Conservation (phyloP, 2,888 invertebrate genomes). For the Neelides folsomi region DNA sequence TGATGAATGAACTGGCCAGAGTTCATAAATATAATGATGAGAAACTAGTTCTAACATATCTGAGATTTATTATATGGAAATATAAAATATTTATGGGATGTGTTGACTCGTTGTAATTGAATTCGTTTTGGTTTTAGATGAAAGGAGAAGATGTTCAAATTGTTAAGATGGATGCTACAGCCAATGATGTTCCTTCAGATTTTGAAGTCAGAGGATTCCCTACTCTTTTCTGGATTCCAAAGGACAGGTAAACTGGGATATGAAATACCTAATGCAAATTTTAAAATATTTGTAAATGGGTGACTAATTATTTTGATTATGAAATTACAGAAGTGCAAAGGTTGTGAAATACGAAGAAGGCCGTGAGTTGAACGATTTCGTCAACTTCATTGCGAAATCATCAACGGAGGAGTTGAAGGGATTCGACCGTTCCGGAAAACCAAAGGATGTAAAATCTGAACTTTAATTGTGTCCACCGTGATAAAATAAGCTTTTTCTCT, state of each 20-base stretch:
- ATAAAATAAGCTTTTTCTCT: no score
- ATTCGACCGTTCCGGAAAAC: conserved; percentile 70
- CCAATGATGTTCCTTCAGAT: conserved; percentile 84
- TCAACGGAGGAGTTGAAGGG: conserved; percentile 75
- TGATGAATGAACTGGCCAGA: neutral
- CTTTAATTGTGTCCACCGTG: conserved; percentile 40
- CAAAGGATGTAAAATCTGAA: conserved; percentile 48
- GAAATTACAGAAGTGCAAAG: conserved; percentile 35
- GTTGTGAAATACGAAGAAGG: conserved; percentile 86
- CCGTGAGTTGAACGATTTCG: conserved; percentile 80
- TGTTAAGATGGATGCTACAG: conserved; percentile 96
- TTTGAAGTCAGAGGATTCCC: conserved; percentile 96
- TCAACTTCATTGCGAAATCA: conserved; percentile 86
- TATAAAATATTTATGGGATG: neutral
- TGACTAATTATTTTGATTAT: no score
- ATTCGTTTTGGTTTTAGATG: conserved; percentile 43
- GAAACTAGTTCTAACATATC: neutral
- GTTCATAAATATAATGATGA: no score
- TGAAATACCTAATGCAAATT: no score
- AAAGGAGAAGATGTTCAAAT: conserved; percentile 75
- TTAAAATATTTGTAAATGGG: no score
- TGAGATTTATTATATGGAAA: neutral
- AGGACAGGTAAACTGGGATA: conserved; percentile 55
- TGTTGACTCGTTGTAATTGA: neutral
- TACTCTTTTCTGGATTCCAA: conserved; percentile 89